Evolutionary conservation across 2,113 vertebrate genomes (phyloP).

Genomic region (Crotophaga sulcirostris): DNA sequence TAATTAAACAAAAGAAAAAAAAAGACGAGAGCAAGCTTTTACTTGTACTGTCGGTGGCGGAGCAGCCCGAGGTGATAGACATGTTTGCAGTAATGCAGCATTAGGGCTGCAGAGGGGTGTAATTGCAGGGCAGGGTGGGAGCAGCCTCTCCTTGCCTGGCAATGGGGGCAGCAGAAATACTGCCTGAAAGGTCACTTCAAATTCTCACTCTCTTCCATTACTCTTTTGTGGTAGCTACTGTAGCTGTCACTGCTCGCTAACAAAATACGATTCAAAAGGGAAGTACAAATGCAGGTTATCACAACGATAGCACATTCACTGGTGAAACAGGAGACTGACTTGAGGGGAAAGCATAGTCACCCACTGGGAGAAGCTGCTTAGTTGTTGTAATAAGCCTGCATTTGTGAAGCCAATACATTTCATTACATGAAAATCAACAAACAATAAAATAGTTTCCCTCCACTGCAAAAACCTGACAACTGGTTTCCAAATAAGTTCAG

Average conservation of each 20-base stretch:
- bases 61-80: conserved; percentile 66
- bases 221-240: background rate
- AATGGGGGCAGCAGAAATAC: background rate
- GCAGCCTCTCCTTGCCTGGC: conserved; percentile 13
- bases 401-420: background rate
- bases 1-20: background rate
- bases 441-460: background rate
- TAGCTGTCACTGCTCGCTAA: background rate
- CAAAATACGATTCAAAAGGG: background rate
- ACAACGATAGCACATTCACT: background rate
- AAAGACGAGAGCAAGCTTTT: background rate
- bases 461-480: background rate
- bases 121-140: conserved; percentile 65
- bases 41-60: conserved; percentile 42
- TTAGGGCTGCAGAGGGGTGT: conserved; percentile 48
- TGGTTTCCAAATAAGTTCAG: background rate
- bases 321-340: background rate
- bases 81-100: conserved; percentile 30
- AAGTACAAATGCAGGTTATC: background rate
- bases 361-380: background rate
- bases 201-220: background rate
- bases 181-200: background rate
- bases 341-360: background rate
- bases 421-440: background rate
- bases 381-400: background rate